Evolutionary conservation across 2,797 vertebrate genomes (phyloP), one percentile per base, ranked within the genome.

Genomic region (Eulemur coronatus): DNA sequence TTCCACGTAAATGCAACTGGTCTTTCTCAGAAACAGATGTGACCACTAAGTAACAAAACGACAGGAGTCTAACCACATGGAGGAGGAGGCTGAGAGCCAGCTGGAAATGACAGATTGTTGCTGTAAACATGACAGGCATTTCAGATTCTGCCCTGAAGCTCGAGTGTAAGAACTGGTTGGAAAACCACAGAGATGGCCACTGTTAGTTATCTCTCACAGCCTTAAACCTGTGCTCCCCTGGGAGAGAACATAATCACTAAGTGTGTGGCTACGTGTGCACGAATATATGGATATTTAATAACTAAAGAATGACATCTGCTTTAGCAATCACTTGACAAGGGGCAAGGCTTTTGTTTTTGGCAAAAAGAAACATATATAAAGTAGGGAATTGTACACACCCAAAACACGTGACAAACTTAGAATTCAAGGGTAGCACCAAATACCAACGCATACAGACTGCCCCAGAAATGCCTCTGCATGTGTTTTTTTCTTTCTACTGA

Each of bases 301-400:
- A 94, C 33, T n/a, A 79, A 82, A 84, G 33, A 76, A 93, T 55
- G 33, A 90, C 26, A 69, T 94, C 43, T 86, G 57, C 92, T 96
- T 98, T 92, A 97, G 91, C 48, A 78, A 81, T 79, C 70, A 55
- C 28, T 79, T 95, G 73, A 94, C 78, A 95, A 97, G 67, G 63
- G 95, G 86, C 95, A 93, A 97, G 63, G 81, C 82, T 93, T 97
- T 95, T 96, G 93, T 98, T 98, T 98, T 98, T 97, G 97, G 96
- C 97, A 97, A 98, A 97, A 98, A 95, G 82, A 96, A 78, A 70
- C n/a, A n/a, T 67, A 67, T 92, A 33, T 84, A 41, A 41, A 92
- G 41, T 80, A 18, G 61, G 12, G 80, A 50, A 84, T 61, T 87
- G 94, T 67, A 89, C 89, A 97, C 24, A 97, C 82, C 97, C 92